Evolutionary conservation across 2,888 invertebrate genomes (phyloP).

Genomic region (Epinotia ramella): DNA sequence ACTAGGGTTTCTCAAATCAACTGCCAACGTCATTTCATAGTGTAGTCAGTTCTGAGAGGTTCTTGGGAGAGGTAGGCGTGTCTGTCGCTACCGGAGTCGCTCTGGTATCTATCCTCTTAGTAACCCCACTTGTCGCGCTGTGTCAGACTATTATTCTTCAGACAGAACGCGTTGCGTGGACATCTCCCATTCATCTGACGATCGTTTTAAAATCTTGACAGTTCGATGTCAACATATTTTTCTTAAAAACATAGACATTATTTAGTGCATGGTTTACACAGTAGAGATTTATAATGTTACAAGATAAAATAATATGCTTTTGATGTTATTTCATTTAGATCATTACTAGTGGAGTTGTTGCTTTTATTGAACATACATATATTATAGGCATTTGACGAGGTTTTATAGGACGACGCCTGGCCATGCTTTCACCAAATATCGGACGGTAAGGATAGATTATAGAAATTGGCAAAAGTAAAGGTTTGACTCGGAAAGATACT

Average conservation of each 20-base stretch:
- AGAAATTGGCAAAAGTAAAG: constrained; percentile 48
- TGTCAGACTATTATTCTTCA: neutral
- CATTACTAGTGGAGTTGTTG: constrained; percentile 63
- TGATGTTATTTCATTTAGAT: constrained; percentile 65
- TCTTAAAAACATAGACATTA: constrained; percentile 53
- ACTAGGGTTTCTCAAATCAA: constrained; percentile 58
- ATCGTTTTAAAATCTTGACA: constrained; percentile 10
- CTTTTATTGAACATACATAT: constrained; percentile 60
- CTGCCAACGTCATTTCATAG: constrained; percentile 54
- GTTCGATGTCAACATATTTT: constrained; percentile 53
- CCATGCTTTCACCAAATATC: constrained; percentile 62
- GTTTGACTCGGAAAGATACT: constrained; percentile 50
- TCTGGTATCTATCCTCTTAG: neutral
- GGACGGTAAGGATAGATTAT: constrained; percentile 46
- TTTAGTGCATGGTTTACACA: constrained; percentile 63
- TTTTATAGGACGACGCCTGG: constrained; percentile 58
- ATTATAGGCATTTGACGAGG: constrained; percentile 62
- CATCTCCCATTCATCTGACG: constrained; percentile 12
- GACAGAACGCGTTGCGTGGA: constrained; percentile 2
- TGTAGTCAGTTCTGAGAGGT: constrained; percentile 33
- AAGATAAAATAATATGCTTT: constrained; percentile 63
- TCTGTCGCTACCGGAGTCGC: neutral
- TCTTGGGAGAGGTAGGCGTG: neutral
- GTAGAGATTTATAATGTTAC: constrained; percentile 58
- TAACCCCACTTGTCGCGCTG: neutral